Evolutionary conservation across 2,888 invertebrate species (phyloP).

Genomic region (Campoletis raptor): DNA sequence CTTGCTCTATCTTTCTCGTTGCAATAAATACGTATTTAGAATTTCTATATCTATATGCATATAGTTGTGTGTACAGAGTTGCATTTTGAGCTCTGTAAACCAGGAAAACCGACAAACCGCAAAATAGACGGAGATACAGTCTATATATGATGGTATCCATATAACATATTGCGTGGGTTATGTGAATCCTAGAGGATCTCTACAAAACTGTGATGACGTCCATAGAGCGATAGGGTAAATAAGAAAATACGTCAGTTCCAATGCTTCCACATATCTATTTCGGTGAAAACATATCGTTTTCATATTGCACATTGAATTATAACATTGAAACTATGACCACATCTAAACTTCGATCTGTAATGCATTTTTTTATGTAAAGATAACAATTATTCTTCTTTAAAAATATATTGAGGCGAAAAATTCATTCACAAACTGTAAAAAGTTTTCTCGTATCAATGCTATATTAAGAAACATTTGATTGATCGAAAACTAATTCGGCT

Average conservation of each 20-base stretch:
- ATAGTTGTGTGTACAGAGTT: not conserved
- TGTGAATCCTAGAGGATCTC: slow-evolving; percentile 18
- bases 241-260: slow-evolving; percentile 14
- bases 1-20: slow-evolving; percentile 14
- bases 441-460: not conserved
- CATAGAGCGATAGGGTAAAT: slow-evolving; percentile 25
- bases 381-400: not conserved
- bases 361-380: not conserved
- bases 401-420: not conserved
- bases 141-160: slow-evolving; percentile 1
- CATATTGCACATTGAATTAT: not conserved
- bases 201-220: slow-evolving; percentile 19
- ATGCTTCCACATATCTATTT: not conserved
- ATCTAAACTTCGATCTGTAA: not conserved
- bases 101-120: slow-evolving; percentile 25
- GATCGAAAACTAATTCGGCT: not conserved
- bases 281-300: not conserved
- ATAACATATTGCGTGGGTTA: slow-evolving; percentile 6
- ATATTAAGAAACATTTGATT: not conserved
- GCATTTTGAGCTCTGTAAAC: slow-evolving; percentile 33
- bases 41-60: slow-evolving; percentile 7
- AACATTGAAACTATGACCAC: not conserved
- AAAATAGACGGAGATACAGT: slow-evolving; percentile 26
- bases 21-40: slow-evolving; percentile 37
- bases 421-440: not conserved